Evolutionary conservation across 37 sponge, comb jelly and placozoan species (phyloP).

Genomic region (Hormiphora californensis): DNA sequence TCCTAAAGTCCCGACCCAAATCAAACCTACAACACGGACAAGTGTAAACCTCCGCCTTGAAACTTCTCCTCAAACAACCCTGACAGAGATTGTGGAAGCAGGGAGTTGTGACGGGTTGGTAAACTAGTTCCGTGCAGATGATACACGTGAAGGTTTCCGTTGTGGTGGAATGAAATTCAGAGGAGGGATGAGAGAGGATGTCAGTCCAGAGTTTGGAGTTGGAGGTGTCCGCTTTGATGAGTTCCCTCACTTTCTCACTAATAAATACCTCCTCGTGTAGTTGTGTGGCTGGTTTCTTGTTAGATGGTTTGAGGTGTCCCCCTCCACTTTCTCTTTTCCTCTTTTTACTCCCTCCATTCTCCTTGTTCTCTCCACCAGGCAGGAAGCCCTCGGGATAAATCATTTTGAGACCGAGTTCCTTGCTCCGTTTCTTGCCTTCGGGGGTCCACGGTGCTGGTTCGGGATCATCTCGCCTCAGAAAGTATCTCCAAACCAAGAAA

Average conservation of each 20-base stretch:
- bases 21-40: conserved; percentile 70
- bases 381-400: conserved; percentile 89
- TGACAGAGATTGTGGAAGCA: conserved; percentile 77
- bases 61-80: conserved; percentile 67
- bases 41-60: conserved; percentile 72
- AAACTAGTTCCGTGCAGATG: conserved; percentile 78
- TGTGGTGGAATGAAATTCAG: conserved; percentile 26
- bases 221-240: conserved; percentile 60
- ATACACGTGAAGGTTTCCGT: conserved; percentile 77
- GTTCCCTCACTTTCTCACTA: conserved; percentile 58
- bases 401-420: conserved; percentile 72
- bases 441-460: conserved; percentile 84
- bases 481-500: conserved; percentile 81
- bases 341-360: conserved; percentile 36
- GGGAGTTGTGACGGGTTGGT: conserved; percentile 72
- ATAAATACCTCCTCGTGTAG: conserved; percentile 59
- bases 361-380: conserved; percentile 61
- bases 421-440: conserved; percentile 66
- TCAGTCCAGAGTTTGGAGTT: conserved; percentile 73
- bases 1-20: conserved; percentile 59
- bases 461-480: conserved; percentile 72
- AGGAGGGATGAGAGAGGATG: neutral
- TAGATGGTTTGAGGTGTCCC: neutral
- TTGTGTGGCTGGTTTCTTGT: conserved; percentile 67
- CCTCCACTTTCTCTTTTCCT: neutral